Evolutionary conservation across 2,888 invertebrate species (phyloP), one percentile per base, ranked within the genome.

Genomic region (Melanostoma scalare): DNA sequence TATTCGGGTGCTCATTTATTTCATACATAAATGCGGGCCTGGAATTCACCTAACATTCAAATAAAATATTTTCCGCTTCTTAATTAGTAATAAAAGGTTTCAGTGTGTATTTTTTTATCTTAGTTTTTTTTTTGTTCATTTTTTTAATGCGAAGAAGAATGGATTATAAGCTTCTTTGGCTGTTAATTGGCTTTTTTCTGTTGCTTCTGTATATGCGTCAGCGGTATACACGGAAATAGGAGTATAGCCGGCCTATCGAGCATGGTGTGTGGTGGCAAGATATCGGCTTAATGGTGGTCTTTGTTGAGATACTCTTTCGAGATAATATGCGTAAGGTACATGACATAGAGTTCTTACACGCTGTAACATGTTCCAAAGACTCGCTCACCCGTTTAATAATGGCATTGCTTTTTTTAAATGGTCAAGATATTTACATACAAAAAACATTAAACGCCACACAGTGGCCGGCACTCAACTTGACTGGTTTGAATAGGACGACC

Each of bases 21-120:
- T 84, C 79, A 84, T 79, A 84, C 75, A 79, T 75, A 79, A 84
- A 84, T 79, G 74, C 79, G 84, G 67, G 33, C 69, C 74, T 71
- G 85, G 85, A 85, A 85, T 85, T 69, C 76, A 35, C 80, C 80
- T 80, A 85, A 85, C 85, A 85, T 85, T 79, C 85, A 85, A 85
- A 79, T 79, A 80, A 85, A 80, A 85, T 85, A 80, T 85, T 80
- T 85, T 75, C 80, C 71, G 72, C 72, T 85, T 79, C 85, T 85
- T 85, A 79, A 85, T 85, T 85, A 85, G 85, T 85, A 85, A 85
- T 84, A 79, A 84, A 84, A 84, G 84, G 84, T 79, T 78, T 58
- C 73, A 73, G 81, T 36, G 60, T 68, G 63, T 63, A 63, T 46
- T 75, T 67, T 9, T 31, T 69, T n/a, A 3, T 3, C 9, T 42